Conservation (phyloP, 2,113 vertebrate species). For the Trinectes maculatus region DNA sequence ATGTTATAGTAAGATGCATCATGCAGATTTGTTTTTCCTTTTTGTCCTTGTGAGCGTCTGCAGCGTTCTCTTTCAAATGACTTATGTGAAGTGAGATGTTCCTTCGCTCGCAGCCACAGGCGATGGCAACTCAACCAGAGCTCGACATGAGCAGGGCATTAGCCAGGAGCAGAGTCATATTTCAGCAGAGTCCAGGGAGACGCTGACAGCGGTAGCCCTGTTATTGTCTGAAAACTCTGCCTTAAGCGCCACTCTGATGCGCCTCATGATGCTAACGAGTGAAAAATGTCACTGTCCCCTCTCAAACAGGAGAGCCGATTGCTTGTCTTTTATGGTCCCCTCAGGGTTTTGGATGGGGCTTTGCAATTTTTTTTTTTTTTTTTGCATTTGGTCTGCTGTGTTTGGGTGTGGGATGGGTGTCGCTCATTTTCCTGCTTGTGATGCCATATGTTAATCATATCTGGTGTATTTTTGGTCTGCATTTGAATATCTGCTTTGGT, state of each 20-base stretch:
- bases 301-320: slow-evolving; percentile 45
- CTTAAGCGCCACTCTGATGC: slow-evolving; percentile 60
- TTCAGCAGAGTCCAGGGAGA: slow-evolving; percentile 50
- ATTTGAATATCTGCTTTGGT: not conserved
- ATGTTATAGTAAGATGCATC: not conserved
- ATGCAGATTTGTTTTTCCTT: too few relatives aligned
- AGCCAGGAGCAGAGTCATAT: slow-evolving; percentile 47
- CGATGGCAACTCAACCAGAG: slow-evolving; percentile 45
- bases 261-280: slow-evolving; percentile 51
- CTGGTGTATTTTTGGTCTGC: not conserved
- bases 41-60: not conserved
- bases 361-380: slow-evolving; percentile 18
- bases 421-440: slow-evolving; percentile 3
- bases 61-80: slow-evolving; percentile 12
- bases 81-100: slow-evolving; percentile 20
- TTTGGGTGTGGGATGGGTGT: slow-evolving; percentile 6
- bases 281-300: slow-evolving; percentile 55
- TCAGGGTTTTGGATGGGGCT: slow-evolving; percentile 30
- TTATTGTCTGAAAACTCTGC: slow-evolving; percentile 66
- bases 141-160: slow-evolving; percentile 1
- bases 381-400: not conserved
- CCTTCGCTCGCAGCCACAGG: slow-evolving; percentile 38
- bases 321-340: slow-evolving; percentile 44
- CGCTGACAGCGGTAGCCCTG: slow-evolving; percentile 62
- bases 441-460: slow-evolving; percentile 11